Evolutionary conservation across 2,113 vertebrate species (phyloP).

Genomic region (Recurvirostra avosetta): DNA sequence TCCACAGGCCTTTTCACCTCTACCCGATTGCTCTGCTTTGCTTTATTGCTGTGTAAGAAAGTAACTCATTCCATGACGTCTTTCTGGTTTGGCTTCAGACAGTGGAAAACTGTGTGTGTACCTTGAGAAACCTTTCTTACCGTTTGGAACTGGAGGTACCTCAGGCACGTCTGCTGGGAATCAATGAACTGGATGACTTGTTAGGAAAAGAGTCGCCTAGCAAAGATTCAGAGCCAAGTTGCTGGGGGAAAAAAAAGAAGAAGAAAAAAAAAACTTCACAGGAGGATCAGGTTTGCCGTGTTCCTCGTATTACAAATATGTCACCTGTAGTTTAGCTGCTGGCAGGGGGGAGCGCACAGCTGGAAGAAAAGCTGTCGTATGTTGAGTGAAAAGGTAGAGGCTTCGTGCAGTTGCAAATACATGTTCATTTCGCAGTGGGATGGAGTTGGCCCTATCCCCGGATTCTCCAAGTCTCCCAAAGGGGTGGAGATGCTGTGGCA

Average conservation of each 20-base stretch:
- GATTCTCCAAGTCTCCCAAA: conserved; percentile 93
- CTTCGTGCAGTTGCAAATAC: background rate
- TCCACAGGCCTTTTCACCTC: background rate
- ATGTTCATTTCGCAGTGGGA: conserved; percentile 83
- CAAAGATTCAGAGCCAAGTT: conserved; percentile 91
- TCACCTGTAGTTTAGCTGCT: background rate
- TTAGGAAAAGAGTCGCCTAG: conserved; percentile 88
- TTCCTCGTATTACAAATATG: background rate
- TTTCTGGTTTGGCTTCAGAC: conserved; percentile 77
- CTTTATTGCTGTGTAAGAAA: background rate
- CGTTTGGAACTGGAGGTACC: conserved; percentile 94
- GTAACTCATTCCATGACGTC: background rate
- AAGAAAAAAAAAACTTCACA: conserved; percentile 90
- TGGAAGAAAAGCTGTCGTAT: background rate
- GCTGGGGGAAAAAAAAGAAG: conserved; percentile 97
- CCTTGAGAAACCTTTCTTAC: conserved; percentile 94
- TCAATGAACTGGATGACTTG: conserved; percentile 88
- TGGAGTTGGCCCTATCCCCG: conserved; percentile 94
- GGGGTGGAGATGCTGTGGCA: conserved; percentile 98
- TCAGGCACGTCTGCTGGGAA: conserved; percentile 83
- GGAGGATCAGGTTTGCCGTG: conserved; percentile 86
- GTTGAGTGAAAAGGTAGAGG: background rate
- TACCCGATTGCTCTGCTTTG: background rate
- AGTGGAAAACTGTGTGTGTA: conserved; percentile 98
- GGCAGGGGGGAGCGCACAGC: background rate